Base-by-base conservation (phyloP, 2,888 invertebrate genomes). In the Serrognathus titanus region DNA sequence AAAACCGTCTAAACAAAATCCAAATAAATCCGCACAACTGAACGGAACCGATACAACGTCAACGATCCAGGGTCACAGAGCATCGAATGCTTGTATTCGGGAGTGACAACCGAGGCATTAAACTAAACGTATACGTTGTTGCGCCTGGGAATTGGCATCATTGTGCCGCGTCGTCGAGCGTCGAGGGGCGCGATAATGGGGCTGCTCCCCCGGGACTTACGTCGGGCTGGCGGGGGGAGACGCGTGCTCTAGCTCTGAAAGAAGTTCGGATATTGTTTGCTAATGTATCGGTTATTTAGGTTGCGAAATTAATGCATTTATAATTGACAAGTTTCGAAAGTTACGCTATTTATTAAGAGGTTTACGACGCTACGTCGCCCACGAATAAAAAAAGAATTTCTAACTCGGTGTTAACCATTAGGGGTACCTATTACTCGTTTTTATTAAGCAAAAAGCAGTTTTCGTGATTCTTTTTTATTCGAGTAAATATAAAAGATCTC, bases 161-260 rank as follows among this genome's bases (percentile, higher is more conserved):
- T 73, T 74, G 74, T 72, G 71, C 69, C 67, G 67, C 71, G 71
- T 69, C 71, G 72, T 59, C 67, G 70, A 68, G 65, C 69, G 61
- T 65, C 66, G 66, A 67, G 72, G 75, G 75, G 75, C 74, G 72
- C 72, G 75, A 77, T 76, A 76, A 77, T 76, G 75, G 75, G 73
- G 69, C 72, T 68, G 72, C 70, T 75, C 75, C 73, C 77, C 63
- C 62, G 73, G 73, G 77, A 65, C 62, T 59, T 62, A 72, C 74
- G 73, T 75, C 73, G 74, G 75, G 74, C 74, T 74, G 73, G 72
- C 72, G 72, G 46, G 31, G 41, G 43, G 46, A 45, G 65, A 66
- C 70, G 72, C 73, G 74, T 72, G 70, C 69, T 72, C 73, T 70
- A 74, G 36, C 16, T 45, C 10, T 35, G 16, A 52, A 52, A 52